These are phyloP conservation scores for Montipora capitata DNA, from an alignment of 92 coral and sea anemone species.

Conservation along the genomic window DNA sequence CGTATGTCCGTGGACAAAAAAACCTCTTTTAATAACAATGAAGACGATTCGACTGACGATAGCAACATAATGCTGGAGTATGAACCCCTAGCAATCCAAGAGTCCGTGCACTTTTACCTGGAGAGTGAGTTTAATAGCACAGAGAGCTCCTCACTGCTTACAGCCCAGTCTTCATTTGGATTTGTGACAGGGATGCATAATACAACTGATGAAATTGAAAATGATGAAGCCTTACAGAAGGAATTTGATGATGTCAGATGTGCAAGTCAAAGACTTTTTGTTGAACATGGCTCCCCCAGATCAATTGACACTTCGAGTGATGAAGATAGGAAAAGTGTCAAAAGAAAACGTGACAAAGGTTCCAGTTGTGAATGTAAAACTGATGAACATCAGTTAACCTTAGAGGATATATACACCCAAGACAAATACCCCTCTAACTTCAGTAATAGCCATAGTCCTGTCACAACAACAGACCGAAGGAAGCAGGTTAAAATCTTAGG, in stretches of 20 bases:
- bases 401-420: conserved; percentile 81
- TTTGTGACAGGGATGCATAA: neutral
- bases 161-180: conserved; percentile 19
- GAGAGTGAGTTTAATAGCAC: conserved; percentile 73
- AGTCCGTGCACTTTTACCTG: conserved; percentile 69
- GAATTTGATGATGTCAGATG: conserved; percentile 76
- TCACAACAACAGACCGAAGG: neutral
- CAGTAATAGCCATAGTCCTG: conserved; percentile 15
- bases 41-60: conserved; percentile 49
- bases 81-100: conserved; percentile 70
- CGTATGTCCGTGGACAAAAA: neutral
- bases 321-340: conserved; percentile 4
- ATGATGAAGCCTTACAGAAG: conserved; percentile 42
- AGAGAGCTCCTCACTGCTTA: neutral
- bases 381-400: conserved; percentile 66
- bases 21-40: neutral
- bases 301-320: conserved; percentile 19
- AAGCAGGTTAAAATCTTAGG: neutral
- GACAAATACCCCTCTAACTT: conserved; percentile 17
- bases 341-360: neutral
- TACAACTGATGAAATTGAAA: neutral
- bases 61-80: conserved; percentile 82
- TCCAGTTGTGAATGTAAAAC: neutral
- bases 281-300: conserved; percentile 22
- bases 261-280: conserved; percentile 76